Evolutionary conservation across 1,140 invertebrate genomes (phyloP).

Genomic region (Tribolium castaneum): DNA sequence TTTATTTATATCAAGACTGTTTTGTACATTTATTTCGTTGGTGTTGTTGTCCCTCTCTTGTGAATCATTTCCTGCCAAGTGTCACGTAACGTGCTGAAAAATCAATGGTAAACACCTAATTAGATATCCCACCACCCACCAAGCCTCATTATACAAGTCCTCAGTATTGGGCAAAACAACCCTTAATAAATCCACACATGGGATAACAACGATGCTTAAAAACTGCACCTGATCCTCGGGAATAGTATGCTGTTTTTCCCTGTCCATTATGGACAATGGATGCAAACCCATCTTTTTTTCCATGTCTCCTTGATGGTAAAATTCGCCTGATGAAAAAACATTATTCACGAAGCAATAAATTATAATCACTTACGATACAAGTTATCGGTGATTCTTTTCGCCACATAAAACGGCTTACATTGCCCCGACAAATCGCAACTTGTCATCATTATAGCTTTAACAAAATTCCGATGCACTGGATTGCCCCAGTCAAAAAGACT

Average conservation of each 20-base stretch:
- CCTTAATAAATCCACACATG: conserved; percentile 66
- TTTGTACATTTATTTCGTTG: background rate
- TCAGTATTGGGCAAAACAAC: conserved; percentile 64
- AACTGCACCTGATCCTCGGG: conserved; percentile 71
- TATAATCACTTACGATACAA: conserved; percentile 64
- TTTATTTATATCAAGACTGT: conserved; percentile 49
- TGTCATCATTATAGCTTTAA: conserved; percentile 71
- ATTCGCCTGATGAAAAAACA: conserved; percentile 53
- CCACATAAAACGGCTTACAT: conserved; percentile 68
- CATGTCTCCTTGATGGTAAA: conserved; percentile 66
- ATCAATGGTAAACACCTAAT: background rate
- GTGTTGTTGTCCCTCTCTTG: conserved; percentile 48
- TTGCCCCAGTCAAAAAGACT: conserved; percentile 64
- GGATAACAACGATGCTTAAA: conserved; percentile 67
- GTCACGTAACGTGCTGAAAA: conserved; percentile 60
- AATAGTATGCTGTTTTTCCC: conserved; percentile 65
- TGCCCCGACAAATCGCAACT: conserved; percentile 68
- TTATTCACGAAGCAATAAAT: background rate
- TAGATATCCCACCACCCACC: conserved; percentile 45
- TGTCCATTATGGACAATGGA: conserved; percentile 70
- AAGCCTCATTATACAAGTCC: conserved; percentile 52
- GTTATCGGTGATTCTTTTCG: conserved; percentile 65
- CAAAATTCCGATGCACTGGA: conserved; percentile 63
- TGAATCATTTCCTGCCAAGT: conserved; percentile 67
- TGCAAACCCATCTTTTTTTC: conserved; percentile 68